Base-by-base conservation (phyloP, 2,888 invertebrate genomes). In the Drosophila mayaguana region DNA sequence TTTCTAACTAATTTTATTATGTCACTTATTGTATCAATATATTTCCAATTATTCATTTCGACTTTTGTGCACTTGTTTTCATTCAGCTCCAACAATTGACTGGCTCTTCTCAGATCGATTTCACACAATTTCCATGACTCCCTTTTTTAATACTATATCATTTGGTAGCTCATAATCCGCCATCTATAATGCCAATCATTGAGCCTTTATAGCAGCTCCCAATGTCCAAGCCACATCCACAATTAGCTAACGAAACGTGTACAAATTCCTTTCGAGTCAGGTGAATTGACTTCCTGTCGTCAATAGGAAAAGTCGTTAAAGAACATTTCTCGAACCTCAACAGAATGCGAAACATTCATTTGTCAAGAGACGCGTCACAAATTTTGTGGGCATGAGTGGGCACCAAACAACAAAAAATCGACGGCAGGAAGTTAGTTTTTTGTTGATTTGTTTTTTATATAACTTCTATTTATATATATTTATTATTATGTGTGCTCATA, bases 321-420 rank as follows among this genome's bases (percentile, higher is more conserved):
- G 36, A 34, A 75, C 78, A 14, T 34, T 20, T 34, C n/a, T 83
- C 72, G 75, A 57, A 70, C 57, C 65, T 45, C 45, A 43, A 20
- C 32, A 61, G 65, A 67, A 43, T 60, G 61, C 57, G 76, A 82
- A 63, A 68, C n/a, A n/a, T 40, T 40, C 54, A 83, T 79, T 83
- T 81, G 80, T 83, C 85, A 82, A 73, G 81, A 71, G 55, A 72
- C 61, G 46, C 68, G 55, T 64, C 55, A 74, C 48, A 48, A 28
- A 84, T 69, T 84, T 73, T 71, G 77, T 70, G 40, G 87, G 68
- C 85, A 85, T 83, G 83, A 83, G 72, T 74, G 63, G 59, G 63
- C 85, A 88, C 72, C 63, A 75, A 76, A 28, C 28, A 28, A 28
- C 28, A 28, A 72, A n/a, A n/a, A 50, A 6, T 63, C 64, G 43